Percentiles rank a stretch among this genome's conserved stretches.
phyloP scores from a whole-genome alignment of 2,797 vertebrate genomes.

The Tinamus major region DNA sequence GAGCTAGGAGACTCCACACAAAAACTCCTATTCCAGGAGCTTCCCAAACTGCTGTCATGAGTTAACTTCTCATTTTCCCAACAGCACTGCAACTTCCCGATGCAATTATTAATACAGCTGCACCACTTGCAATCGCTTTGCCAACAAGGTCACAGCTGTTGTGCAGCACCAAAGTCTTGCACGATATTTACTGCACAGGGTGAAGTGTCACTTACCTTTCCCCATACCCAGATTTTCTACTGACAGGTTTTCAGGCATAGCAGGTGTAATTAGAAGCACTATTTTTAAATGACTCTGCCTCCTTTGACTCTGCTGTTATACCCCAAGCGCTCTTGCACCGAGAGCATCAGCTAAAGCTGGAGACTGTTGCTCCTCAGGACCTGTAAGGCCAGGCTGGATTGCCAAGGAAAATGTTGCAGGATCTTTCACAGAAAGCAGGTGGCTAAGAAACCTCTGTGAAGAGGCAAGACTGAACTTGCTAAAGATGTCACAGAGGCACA shows the following conservation, averaged over 20 bases:
- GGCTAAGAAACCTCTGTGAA: background rate
- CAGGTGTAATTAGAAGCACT: background rate
- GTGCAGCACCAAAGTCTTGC: background rate
- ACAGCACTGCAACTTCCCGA: background rate
- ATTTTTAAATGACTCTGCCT: background rate
- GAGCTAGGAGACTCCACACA: background rate
- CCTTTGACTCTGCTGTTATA: background rate
- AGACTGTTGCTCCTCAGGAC: background rate
- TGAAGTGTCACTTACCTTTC: background rate
- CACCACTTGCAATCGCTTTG: background rate
- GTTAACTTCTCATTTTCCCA: background rate
- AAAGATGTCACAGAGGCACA: background rate
- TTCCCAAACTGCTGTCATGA: background rate
- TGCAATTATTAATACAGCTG: background rate
- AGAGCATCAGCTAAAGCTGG: background rate
- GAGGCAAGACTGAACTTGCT: background rate
- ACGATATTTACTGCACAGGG: background rate
- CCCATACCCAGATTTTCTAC: background rate
- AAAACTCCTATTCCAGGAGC: background rate
- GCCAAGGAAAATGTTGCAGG: background rate
- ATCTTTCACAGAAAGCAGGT: background rate
- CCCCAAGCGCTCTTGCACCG: background rate
- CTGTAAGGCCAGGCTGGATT: background rate
- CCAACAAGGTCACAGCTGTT: background rate
- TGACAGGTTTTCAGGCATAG: background rate